Conservation (phyloP, 1,140 invertebrate genomes). For the Bombus waltoni region DNA sequence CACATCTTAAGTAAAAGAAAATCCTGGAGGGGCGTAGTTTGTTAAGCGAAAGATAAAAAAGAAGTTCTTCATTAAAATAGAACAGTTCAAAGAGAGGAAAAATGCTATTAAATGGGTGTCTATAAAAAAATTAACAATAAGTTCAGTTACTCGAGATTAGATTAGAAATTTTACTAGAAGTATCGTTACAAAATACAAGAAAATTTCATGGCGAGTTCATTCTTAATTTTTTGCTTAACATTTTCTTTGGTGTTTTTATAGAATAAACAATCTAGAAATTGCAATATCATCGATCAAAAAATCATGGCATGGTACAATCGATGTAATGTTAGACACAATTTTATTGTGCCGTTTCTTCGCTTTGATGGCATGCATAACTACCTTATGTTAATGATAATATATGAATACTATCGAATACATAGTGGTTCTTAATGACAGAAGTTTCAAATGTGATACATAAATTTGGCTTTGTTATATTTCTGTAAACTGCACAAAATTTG, state of each 20-base stretch:
- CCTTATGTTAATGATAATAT: constrained; percentile 18
- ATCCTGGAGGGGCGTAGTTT: constrained; percentile 57
- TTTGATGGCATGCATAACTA: constrained; percentile 36
- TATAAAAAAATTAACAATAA: constrained; percentile 32
- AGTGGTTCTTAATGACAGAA: constrained; percentile 29
- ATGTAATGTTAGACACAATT: constrained; percentile 26
- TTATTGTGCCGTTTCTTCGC: constrained; percentile 20
- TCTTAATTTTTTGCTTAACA: constrained; percentile 1
- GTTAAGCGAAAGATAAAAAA: constrained; percentile 21
- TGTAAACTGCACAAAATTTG: constrained; percentile 62
- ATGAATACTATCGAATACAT: constrained; percentile 41
- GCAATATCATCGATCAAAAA: not conserved
- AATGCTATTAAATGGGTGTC: constrained; percentile 45
- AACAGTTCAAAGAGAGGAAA: constrained; percentile 32
- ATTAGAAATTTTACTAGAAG: constrained; percentile 22
- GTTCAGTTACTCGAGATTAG: constrained; percentile 20
- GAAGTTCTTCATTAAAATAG: constrained; percentile 25
- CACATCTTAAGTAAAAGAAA: constrained; percentile 26
- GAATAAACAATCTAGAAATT: constrained; percentile 10
- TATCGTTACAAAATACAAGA: not conserved
- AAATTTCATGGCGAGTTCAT: not conserved
- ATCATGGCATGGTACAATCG: constrained; percentile 1
- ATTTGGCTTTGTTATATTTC: constrained; percentile 47
- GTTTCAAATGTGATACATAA: constrained; percentile 48
- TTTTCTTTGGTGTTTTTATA: constrained; percentile 7